phyloP scores from a whole-genome alignment of 2,888 invertebrate species.

The Dastarcus helophoroides region DNA sequence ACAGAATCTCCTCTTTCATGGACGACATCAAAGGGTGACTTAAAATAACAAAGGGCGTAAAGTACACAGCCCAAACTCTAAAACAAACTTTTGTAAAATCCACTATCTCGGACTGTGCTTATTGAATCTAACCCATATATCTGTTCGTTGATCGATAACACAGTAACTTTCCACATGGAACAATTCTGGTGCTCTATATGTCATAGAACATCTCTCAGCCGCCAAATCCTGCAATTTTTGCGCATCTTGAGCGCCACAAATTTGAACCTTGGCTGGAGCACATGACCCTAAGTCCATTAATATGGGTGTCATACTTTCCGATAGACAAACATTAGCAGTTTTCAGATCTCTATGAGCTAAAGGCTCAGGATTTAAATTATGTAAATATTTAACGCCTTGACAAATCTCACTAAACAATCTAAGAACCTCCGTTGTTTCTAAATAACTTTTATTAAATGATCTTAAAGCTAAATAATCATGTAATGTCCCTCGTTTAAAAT shows the following conservation, averaged over 20 bases:
- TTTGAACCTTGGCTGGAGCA: constrained; percentile 50
- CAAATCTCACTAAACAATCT: constrained; percentile 62
- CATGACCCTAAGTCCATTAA: constrained; percentile 76
- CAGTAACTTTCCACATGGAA: constrained; percentile 75
- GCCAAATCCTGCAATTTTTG: constrained; percentile 66
- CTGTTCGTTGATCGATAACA: constrained; percentile 70
- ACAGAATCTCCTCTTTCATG: constrained; percentile 80
- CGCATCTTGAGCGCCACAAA: constrained; percentile 56
- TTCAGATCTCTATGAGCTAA: constrained; percentile 78
- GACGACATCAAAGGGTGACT: constrained; percentile 74
- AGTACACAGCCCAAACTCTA: constrained; percentile 77
- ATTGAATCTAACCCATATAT: constrained; percentile 61
- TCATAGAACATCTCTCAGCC: constrained; percentile 77
- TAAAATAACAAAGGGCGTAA: constrained; percentile 75
- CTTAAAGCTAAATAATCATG: constrained; percentile 55
- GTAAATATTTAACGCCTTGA: constrained; percentile 62
- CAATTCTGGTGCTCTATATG: constrained; percentile 78
- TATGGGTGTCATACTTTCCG: constrained; percentile 57
- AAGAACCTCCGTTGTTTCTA: constrained; percentile 54
- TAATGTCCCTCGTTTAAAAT: constrained; percentile 66
- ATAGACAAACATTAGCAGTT: constrained; percentile 71
- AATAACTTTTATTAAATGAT: constrained; percentile 45
- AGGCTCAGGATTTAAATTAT: constrained; percentile 58
- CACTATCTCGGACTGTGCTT: neutral
- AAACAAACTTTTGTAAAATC: constrained; percentile 19